Evolutionary conservation across 1,140 invertebrate genomes (phyloP).

Genomic region (Dermatophagoides farinae): DNA sequence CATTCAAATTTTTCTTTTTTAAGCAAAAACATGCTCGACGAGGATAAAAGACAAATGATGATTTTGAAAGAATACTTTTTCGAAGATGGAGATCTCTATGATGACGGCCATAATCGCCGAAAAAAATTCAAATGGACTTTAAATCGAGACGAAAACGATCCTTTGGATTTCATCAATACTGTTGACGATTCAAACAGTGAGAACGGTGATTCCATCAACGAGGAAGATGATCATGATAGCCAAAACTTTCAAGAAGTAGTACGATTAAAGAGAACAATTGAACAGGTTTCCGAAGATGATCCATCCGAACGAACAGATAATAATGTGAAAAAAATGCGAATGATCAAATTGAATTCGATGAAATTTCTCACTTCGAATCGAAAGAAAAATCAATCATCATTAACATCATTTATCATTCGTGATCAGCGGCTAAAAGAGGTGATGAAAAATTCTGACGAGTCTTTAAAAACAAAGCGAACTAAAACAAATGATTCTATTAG

Average conservation of each 20-base stretch:
- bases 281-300: not conserved
- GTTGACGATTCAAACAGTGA: slow-evolving; percentile 1
- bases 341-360: not conserved
- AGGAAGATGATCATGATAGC: not conserved
- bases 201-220: not conserved
- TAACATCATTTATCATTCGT: not conserved
- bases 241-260: not conserved
- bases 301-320: not conserved
- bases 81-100: slow-evolving; percentile 63
- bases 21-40: slow-evolving; percentile 49
- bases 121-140: slow-evolving; percentile 53
- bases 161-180: not conserved
- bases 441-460: not conserved
- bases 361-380: not conserved
- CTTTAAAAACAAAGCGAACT: not conserved
- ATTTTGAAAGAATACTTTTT: slow-evolving; percentile 56
- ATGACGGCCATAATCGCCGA: slow-evolving; percentile 42
- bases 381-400: not conserved
- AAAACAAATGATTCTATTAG: not conserved
- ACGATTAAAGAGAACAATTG: not conserved
- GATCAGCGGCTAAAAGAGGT: not conserved
- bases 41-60: slow-evolving; percentile 54
- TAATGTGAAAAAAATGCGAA: not conserved
- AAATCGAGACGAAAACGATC: not conserved
- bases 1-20: slow-evolving; percentile 11